Evolutionary conservation across 2,113 vertebrate genomes (phyloP), one percentile per base, ranked within the genome.

Genomic region (Chelonoidis abingdonii): DNA sequence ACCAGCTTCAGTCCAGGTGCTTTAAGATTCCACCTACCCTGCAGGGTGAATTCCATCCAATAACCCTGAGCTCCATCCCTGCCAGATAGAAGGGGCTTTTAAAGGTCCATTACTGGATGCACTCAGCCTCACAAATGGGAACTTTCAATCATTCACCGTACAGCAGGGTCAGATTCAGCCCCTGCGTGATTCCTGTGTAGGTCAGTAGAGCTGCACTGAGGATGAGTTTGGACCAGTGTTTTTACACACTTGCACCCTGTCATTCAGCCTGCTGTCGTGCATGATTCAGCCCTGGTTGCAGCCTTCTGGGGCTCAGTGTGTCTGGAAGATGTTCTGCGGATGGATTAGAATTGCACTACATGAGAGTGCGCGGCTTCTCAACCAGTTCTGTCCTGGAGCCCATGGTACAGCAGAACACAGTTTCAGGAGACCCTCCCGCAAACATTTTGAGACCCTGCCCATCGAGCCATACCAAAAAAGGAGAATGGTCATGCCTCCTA

Each of bases 231-330:
- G 65, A 35, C 59, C 13, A 29, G 57, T 19, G 69, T 38, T 75
- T 75, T 19, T 38, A 75, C 35, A 75, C 56, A 10, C 31, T 31
- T 0, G 59, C 72, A 29, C 35, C 1, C 19, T 25, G 62, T 13
- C 21, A 24, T 54, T 49, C 38, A 86, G 4, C 76, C 4, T 0
- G 0, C 49, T 44, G 79, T 38, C 6, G 31, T 22, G 14, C 2
- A 4, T 0, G 47, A 41, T 3, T 31, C 29, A 52, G 41, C 56
- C 7, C 79, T 17, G 12, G 27, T 12, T 5, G 9, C 0, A 0
- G 31, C 59, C 47, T 27, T 13, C 24, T 31, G 57, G 57, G 21
- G 69, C 22, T 75, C 38, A 2, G 5, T 13, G 22, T 41, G 10
- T 4, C 69, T 65, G 56, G 54, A 54, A 49, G 0, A 3, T 2